Base-by-base conservation (phyloP, 2,888 invertebrate genomes). In the Pachycephus smyrnensis region DNA sequence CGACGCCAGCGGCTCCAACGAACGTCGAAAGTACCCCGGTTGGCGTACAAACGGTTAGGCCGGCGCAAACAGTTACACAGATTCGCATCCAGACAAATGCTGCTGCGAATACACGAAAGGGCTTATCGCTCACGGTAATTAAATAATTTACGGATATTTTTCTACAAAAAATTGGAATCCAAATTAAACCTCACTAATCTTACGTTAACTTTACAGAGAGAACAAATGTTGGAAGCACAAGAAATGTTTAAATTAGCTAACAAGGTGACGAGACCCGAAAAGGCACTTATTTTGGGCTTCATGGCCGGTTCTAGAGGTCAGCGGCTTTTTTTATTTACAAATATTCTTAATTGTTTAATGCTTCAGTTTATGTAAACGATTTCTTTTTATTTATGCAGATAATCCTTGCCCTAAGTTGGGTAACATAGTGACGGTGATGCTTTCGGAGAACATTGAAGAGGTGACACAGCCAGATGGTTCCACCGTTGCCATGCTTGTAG, bases 391-490 rank as follows among this genome's bases (percentile, higher is more conserved):
- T 55, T 74, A 91, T 91, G 3, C 93, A 96, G 97, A 98, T 90
- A 99, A 99, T 92, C 99, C 99, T 0, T 98, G 98, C 92, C 98
- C 98, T n/a, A 97, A 98, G 92, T 94, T 98, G 80, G 99, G 99
- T 88, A 98, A 98, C 92, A 97, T 99, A 85, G 96, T 99, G 11
- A 98, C 98, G 77, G 98, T 99, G 85, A 98, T 98, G 92, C 93
- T 99, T 78, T 97, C 97, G 73, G 99, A 99, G 92, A 96, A 96
- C 90, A 95, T 94, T 87, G 98, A 99, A 91, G 96, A 96, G 85
- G 96, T 98, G 0, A 93, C 95, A 15, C 97, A 98, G 89, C 93
- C 96, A 0, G 98, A 98, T 91, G 97, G 97, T 83, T 95, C 96
- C 0, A 95, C 95, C 87, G 92, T 94, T 33, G 94, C 95, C 0